Conservation (phyloP, 2,888 invertebrate species). For the Amphimallon solstitiale region DNA sequence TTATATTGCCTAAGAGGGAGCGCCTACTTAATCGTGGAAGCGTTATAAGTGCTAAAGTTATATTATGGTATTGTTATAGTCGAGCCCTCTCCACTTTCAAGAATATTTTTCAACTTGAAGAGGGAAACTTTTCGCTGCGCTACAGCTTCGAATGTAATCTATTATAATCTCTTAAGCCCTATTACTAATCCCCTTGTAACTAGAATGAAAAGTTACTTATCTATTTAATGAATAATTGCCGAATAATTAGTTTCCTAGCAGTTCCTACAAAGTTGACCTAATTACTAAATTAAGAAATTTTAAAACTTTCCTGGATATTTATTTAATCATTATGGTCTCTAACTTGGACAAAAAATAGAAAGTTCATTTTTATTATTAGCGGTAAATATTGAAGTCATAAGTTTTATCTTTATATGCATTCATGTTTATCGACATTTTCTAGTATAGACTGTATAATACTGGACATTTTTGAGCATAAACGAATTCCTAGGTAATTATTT, state of each 20-base stretch:
- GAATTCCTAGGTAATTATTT: too few species aligned
- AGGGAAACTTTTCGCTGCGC: slow-evolving; percentile 3
- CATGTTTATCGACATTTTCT: too few species aligned
- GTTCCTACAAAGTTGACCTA: neutral
- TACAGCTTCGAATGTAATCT: neutral
- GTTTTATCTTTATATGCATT: too few species aligned
- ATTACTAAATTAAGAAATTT: too few species aligned
- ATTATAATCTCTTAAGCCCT: slow-evolving; percentile 7
- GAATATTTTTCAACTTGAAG: slow-evolving; percentile 27
- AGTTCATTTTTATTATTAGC: too few species aligned
- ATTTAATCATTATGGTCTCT: too few species aligned
- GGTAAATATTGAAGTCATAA: too few species aligned
- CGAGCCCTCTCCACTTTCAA: slow-evolving; percentile 6
- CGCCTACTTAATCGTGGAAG: slow-evolving; percentile 35
- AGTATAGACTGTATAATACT: too few species aligned
- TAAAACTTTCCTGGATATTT: too few species aligned
- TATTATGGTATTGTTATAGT: slow-evolving; percentile 36
- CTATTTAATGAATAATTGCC: neutral
- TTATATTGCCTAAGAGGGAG: slow-evolving; percentile 36
- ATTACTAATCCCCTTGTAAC: slow-evolving; percentile 13
- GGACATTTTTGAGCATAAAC: too few species aligned
- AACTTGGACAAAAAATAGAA: too few species aligned
- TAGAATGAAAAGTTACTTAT: slow-evolving; percentile 10
- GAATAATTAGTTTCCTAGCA: slow-evolving; percentile 7
- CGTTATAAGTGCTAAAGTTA: slow-evolving; percentile 34